phyloP scores from a whole-genome alignment of 2,888 invertebrate species.

The Cylloceria caligata region DNA sequence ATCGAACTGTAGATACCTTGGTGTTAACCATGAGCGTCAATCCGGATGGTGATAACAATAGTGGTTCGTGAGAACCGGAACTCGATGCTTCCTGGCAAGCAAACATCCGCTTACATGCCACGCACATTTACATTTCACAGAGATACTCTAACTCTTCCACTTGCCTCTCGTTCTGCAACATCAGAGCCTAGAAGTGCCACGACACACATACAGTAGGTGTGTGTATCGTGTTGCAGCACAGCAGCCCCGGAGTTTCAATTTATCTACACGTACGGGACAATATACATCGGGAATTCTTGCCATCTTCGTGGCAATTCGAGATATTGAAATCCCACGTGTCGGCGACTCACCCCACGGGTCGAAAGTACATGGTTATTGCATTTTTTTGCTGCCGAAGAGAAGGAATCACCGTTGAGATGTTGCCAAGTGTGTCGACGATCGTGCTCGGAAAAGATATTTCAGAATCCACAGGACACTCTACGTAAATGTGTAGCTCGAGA shows the following conservation, averaged over 20 bases:
- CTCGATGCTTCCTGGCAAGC: conserved; percentile 65
- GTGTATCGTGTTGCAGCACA: neutral
- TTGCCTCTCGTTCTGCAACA: neutral
- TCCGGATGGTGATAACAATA: conserved; percentile 61
- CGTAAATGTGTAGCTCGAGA: neutral
- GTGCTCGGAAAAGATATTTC: conserved; percentile 46
- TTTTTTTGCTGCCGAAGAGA: conserved; percentile 36
- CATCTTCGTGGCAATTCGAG: conserved; percentile 34
- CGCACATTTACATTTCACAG: conserved; percentile 50
- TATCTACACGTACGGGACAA: conserved; percentile 26
- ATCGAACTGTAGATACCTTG: conserved; percentile 49
- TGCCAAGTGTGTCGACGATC: conserved; percentile 44
- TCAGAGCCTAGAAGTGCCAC: neutral
- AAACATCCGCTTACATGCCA: conserved; percentile 63
- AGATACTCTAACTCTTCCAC: conserved; percentile 47
- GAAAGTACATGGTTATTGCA: conserved; percentile 49
- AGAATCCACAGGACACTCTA: neutral
- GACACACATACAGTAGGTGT: conserved; percentile 8
- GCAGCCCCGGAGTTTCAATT: conserved; percentile 31
- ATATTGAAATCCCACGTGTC: conserved; percentile 58
- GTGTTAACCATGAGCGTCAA: conserved; percentile 53
- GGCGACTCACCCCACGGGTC: neutral
- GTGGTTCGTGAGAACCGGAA: conserved; percentile 66
- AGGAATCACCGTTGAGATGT: conserved; percentile 23
- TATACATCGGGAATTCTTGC: conserved; percentile 39